These are phyloP conservation scores for Chiloscyllium plagiosum DNA, from an alignment of 2,113 vertebrate genomes.

Conservation along the genomic window DNA sequence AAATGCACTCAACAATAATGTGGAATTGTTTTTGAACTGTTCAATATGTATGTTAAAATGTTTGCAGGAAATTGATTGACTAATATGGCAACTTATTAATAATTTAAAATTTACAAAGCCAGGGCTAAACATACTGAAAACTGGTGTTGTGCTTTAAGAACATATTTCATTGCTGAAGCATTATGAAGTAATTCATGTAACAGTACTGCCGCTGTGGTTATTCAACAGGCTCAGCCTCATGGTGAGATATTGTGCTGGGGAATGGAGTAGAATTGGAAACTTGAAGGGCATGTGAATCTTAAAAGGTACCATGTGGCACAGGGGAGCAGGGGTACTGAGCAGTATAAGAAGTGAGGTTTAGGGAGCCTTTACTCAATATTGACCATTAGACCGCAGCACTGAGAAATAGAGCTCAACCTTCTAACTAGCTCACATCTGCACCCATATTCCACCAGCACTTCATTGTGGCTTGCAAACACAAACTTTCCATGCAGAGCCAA, in stretches of 20 bases:
- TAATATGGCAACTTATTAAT: not conserved
- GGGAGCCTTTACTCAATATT: not conserved
- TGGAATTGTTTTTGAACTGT: not conserved
- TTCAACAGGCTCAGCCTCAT: not conserved
- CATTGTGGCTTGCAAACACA: not conserved
- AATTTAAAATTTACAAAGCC: not conserved
- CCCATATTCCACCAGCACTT: not conserved
- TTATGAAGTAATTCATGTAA: not conserved
- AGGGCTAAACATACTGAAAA: not conserved
- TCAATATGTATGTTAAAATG: not conserved
- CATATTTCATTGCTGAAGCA: not conserved
- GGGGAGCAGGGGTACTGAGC: too few relatives aligned
- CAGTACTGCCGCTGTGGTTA: not conserved
- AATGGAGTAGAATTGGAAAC: not conserved
- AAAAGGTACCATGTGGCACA: not conserved
- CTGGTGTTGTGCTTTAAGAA: not conserved
- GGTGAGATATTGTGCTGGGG: not conserved
- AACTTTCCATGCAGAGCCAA: not conserved
- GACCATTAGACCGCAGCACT: not conserved
- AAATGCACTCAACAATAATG: not conserved
- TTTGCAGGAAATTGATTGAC: not conserved
- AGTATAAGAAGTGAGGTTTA: not conserved
- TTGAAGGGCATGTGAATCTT: not conserved
- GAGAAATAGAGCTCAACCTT: not conserved
- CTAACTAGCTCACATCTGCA: not conserved